Base-by-base conservation (phyloP, 2,797 vertebrate species). In the Danio choprae region DNA sequence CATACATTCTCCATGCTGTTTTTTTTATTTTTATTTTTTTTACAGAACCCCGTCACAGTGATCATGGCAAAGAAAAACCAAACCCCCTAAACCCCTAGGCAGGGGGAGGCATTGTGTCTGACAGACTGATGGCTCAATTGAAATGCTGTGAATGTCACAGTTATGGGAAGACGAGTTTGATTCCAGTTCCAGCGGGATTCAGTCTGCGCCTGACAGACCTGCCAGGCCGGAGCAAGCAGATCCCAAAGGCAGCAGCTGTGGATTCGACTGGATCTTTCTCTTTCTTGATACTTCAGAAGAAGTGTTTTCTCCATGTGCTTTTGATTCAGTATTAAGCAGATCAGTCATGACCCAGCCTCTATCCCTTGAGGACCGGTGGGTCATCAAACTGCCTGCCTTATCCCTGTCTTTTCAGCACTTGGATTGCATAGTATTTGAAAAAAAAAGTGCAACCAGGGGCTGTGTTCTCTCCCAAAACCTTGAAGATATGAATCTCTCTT, bases 51-150 rank as follows among this genome's bases (percentile, higher is more conserved):
- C 55, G 68, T 71, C 68, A 50, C 15, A 51, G 29, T 62, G 18
- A 71, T 62, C 58, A 79, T 71, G 77, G 18, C 51, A 67, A 22
- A 60, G 18, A 60, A 74, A 68, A 74, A 65, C 20, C 8, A 2
- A 59, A 41, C 36, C 11, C 15, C 22, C 55, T 73, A 75, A 75
- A 74, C 18, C 56, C 65, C 58, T 70, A 77, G 72, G n/a, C 38
- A 38, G 20, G 29, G 16, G 48, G 2, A 63, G 20, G 77, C 73
- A 74, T 83, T 81, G 86, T 84, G 53, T 82, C 81, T 89, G 87
- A 90, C 89, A 90, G 89, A 89, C 86, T 89, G 91, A 93, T 89
- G 88, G 88, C 89, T 92, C 90, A 90, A 89, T 93, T 90, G 88
- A 88, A 91, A 91, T 86, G 86, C 89, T 85, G 76, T 84, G 87